Evolutionary conservation across 2,888 invertebrate genomes (phyloP).

Genomic region (Cremastinae sp.): DNA sequence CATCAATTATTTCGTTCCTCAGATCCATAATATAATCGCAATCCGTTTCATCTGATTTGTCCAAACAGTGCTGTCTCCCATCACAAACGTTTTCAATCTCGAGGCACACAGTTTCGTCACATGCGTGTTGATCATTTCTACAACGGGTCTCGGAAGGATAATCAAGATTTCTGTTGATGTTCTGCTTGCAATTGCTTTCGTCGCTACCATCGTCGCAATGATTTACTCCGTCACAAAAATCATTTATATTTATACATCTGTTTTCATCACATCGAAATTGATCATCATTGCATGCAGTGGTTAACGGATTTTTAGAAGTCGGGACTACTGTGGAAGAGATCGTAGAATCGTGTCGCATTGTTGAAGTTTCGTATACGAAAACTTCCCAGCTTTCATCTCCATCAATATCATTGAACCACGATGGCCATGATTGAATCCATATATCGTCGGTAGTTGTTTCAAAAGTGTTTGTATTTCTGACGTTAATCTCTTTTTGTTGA

Average conservation of each 20-base stretch:
- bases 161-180: neutral
- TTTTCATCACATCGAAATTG: slow-evolving; percentile 38
- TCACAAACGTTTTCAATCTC: slow-evolving; percentile 78
- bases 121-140: slow-evolving; percentile 61
- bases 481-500: neutral
- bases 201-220: slow-evolving; percentile 42
- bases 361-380: neutral
- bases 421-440: neutral
- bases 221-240: slow-evolving; percentile 21
- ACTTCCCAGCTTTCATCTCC: neutral
- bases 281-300: slow-evolving; percentile 6
- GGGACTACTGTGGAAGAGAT: neutral
- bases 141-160: slow-evolving; percentile 40
- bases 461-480: neutral
- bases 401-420: neutral
- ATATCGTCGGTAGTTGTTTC: neutral
- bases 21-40: slow-evolving; percentile 77
- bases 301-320: neutral
- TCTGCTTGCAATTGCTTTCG: slow-evolving; percentile 21
- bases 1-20: slow-evolving; percentile 36
- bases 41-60: slow-evolving; percentile 81
- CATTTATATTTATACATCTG: slow-evolving; percentile 22
- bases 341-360: slow-evolving; percentile 2
- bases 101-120: slow-evolving; percentile 68
- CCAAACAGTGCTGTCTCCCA: slow-evolving; percentile 79